Base-by-base conservation (phyloP, 2,113 vertebrate species). In the Dasyornis broadbenti region DNA sequence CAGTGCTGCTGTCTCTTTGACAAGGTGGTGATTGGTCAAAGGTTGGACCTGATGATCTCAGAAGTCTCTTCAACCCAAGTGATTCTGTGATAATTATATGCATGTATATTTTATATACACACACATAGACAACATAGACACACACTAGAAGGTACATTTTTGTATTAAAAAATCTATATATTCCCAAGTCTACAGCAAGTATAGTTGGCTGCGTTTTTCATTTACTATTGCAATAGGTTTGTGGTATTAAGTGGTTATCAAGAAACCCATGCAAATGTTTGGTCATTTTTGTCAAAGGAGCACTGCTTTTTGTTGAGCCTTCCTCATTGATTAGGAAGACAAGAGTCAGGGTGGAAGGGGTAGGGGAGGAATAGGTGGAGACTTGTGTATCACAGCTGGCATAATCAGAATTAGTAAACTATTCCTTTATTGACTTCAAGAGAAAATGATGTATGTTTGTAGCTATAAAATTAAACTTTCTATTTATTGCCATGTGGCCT, bases 281-380 rank as follows among this genome's bases (percentile, higher is more conserved):
- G 35, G 13, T 49, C 20, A 45, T 30, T 65, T 73, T 45, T 53
- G 24, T 53, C 78, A 42, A 42, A 57, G 37, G 10, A 59, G 5
- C 13, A 10, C 9, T 53, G 11, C 42, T 90, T 80, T 78, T 64
- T 14, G 10, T 24, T 82, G 31, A 88, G 27, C 7, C 16, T 78
- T 73, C 23, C n/a, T 17, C 52, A 7, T 1, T 49, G 52, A 84
- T 14, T 19, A 37, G 45, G 50, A 56, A 60, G 44, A 17, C 7
- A 56, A 23, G 6, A 7, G 0, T 23, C 14, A 42, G 2, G 20
- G 22, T 33, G 13, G 3, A 64, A 42, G 11, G 33, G 6, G 0
- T 37, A 20, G 15, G 6, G 10, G 7, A 54, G 6, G 7, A 11
- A 42, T 6, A 5, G 2, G 3, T 49, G 14, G 10, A 44, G 13